Conservation (phyloP, 2,888 invertebrate species). For the Limnephilus auricula region DNA sequence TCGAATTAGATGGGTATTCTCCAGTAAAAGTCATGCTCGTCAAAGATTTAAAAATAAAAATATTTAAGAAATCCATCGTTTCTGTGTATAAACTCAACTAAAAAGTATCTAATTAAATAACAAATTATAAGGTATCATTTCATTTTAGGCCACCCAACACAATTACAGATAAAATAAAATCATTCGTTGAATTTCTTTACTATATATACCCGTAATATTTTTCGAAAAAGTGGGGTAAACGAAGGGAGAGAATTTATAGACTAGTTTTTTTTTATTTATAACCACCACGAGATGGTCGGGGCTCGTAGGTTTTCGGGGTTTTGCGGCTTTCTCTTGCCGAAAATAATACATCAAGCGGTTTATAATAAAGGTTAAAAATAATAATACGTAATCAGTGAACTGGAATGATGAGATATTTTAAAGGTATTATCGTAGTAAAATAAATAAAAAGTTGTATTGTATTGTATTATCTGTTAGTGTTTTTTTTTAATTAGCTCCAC, state of each 20-base stretch:
- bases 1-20: no score
- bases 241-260: not conserved
- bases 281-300: not conserved
- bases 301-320: not conserved
- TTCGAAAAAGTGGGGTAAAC: not conserved
- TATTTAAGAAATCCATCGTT: no score
- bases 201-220: not conserved
- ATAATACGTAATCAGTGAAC: not conserved
- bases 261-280: not conserved
- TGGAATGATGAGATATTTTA: not conserved
- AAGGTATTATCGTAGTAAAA: not conserved
- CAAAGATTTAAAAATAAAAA: no score
- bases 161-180: not conserved
- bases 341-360: not conserved
- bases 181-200: not conserved
- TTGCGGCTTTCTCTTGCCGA: not conserved
- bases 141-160: not conserved
- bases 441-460: no score
- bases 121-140: not conserved
- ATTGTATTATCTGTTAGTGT: no score
- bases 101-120: no score
- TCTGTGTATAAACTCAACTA: no score
- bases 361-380: not conserved
- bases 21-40: no score
- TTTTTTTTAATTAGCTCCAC: no score